phyloP scores from a whole-genome alignment of 1,140 invertebrate genomes.

The Gonioctena quinquepunctata region DNA sequence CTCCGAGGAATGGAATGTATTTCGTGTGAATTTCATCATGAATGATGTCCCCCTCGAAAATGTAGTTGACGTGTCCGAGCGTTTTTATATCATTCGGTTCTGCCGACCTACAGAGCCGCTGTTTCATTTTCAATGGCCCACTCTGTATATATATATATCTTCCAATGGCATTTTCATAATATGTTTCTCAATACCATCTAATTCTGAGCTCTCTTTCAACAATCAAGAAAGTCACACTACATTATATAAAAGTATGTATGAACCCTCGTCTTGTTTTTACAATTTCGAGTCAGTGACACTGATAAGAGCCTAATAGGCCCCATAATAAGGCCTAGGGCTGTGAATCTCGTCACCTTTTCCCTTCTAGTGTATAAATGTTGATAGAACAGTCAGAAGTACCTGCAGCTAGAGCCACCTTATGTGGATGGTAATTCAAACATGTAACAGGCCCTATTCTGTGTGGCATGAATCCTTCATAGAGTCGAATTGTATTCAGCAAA shows the following conservation, averaged over 20 bases:
- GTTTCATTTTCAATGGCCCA: not conserved
- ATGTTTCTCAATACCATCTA: too few species aligned
- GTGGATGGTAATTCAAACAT: conserved; percentile 86
- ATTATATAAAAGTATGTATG: not conserved
- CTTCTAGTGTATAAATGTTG: conserved; percentile 73
- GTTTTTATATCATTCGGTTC: not conserved
- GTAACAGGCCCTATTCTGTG: conserved; percentile 82
- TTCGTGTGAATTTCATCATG: too few species aligned
- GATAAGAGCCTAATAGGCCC: conserved; percentile 28
- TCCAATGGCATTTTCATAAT: not conserved
- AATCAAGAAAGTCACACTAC: too few species aligned
- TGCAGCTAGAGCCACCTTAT: conserved; percentile 75
- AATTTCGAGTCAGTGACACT: too few species aligned
- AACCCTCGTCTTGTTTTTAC: not conserved
- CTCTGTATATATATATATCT: not conserved
- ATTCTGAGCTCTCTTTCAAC: too few species aligned
- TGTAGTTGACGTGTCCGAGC: not conserved
- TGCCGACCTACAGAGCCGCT: not conserved
- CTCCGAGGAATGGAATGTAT: too few species aligned
- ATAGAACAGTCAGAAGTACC: conserved; percentile 79
- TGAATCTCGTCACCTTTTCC: conserved; percentile 64
- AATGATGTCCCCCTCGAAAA: too few species aligned
- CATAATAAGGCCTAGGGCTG: conserved; percentile 45
- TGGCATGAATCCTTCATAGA: conserved; percentile 90
- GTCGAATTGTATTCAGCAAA: conserved; percentile 75